Base-by-base conservation (phyloP, 2,888 invertebrate species). In the Brachylomia viminalis region DNA sequence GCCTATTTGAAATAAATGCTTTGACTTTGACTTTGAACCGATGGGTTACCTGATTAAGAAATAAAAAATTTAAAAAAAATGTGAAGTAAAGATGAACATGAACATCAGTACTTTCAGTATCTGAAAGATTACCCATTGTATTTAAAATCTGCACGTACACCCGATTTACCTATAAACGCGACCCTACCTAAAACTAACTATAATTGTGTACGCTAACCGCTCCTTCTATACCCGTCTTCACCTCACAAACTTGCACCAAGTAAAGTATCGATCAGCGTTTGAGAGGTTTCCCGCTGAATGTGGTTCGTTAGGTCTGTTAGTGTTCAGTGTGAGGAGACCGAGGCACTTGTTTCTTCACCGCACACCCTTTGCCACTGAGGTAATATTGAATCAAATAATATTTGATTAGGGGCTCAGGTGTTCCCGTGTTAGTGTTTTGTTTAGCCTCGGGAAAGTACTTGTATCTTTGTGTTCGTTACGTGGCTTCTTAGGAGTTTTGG, bases 231-330 rank as follows among this genome's bases (percentile, higher is more conserved):
- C 49, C 47, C 38, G 10, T 59, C 52, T 72, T 68, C 58, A 80
- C 75, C 86, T 78, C 70, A 83, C 81, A 83, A 88, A 87, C 86
- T 86, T 86, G 87, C 82, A 88, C 83, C 83, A 80, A 87, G 86
- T 90, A 84, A 88, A 87, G 77, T 95, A 96, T 96, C 92, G 95
- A 96, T 94, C 94, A 94, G 92, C 92, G 86, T 89, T 93, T 94
- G 91, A 92, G 92, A 91, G 94, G 93, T 89, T 95, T 93, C 95
- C 86, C 91, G 70, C 81, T 93, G 92, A 94, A 93, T 93, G 94
- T 90, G 95, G 95, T 95, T 95, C 95, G 95, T 95, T 95, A 95
- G 93, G 84, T 90, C 86, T 90, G 92, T 92, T 93, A 92, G 92
- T 87, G 88, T 80, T 91, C 87, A 90, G 87, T 79, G 88, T 86